Conservation (phyloP, 35 echinoderm and acorn worm genomes). For the Amphiura filiformis region DNA sequence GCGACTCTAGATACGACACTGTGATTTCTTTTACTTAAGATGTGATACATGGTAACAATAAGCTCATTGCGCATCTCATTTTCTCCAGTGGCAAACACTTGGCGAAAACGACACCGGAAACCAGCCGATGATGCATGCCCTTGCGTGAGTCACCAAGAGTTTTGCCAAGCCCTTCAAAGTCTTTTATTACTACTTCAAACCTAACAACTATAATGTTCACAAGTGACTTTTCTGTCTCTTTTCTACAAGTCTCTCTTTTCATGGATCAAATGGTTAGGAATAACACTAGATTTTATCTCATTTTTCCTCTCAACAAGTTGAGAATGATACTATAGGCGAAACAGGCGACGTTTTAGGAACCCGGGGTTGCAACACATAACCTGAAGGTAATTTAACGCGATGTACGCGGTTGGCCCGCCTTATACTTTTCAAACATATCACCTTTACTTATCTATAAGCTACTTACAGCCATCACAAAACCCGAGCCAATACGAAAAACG, state of each 20-base stretch:
- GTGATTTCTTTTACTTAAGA: conserved; percentile 3
- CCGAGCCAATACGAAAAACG: too few relatives aligned
- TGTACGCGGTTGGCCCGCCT: background rate
- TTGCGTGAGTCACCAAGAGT: background rate
- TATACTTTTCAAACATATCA: too few relatives aligned
- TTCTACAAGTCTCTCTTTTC: background rate
- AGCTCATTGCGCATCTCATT: conserved; percentile 11
- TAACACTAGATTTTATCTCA: conserved; percentile 9
- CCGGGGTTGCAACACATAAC: background rate
- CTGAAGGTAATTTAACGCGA: background rate
- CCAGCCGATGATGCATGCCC: conserved; percentile 6
- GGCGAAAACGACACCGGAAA: conserved; percentile 8
- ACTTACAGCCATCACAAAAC: too few relatives aligned
- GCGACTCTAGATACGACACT: background rate
- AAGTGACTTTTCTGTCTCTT: background rate
- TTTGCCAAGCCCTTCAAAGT: background rate
- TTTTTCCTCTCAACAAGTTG: conserved; percentile 3
- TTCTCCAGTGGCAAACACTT: background rate
- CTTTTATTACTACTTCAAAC: background rate
- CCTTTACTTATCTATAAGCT: too few relatives aligned
- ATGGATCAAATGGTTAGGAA: background rate
- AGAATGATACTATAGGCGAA: background rate
- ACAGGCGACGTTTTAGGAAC: background rate
- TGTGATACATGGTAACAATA: conserved; percentile 2
- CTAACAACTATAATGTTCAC: conserved; percentile 1